Evolutionary conservation across 1,140 invertebrate genomes (phyloP).

Genomic region (Orchesella cincta): DNA sequence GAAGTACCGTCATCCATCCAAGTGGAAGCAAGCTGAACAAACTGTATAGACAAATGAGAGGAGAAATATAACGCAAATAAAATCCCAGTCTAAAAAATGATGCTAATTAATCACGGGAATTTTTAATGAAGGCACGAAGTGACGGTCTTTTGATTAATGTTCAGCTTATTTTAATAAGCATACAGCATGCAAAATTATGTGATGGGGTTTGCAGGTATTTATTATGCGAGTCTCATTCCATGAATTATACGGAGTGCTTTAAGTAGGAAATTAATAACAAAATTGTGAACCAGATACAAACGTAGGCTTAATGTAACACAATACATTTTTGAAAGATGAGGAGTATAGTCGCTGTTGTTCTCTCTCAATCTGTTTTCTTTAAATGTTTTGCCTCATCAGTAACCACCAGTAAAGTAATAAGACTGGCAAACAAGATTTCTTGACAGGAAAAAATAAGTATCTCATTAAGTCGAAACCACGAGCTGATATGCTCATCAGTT

Average conservation of each 20-base stretch:
- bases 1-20: too few relatives aligned
- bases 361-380: too few relatives aligned
- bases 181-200: too few relatives aligned
- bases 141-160: conserved; percentile 26
- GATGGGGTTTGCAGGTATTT: too few relatives aligned
- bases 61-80: conserved; percentile 4
- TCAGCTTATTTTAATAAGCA: not conserved
- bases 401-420: too few relatives aligned
- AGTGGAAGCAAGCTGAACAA: not conserved
- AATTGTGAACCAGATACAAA: too few relatives aligned
- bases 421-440: not conserved
- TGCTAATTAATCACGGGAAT: conserved; percentile 23
- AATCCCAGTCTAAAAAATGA: not conserved
- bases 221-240: too few relatives aligned
- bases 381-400: not conserved
- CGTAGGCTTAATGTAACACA: too few relatives aligned
- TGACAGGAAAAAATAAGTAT: not conserved
- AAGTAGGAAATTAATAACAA: too few relatives aligned
- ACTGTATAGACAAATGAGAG: not conserved
- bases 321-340: too few relatives aligned
- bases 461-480: conserved; percentile 20
- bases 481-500: not conserved
- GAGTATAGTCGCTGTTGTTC: too few relatives aligned
- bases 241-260: too few relatives aligned
- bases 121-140: conserved; percentile 22